Base-by-base conservation (phyloP, 2,113 vertebrate species). In the Scopus umbretta region DNA sequence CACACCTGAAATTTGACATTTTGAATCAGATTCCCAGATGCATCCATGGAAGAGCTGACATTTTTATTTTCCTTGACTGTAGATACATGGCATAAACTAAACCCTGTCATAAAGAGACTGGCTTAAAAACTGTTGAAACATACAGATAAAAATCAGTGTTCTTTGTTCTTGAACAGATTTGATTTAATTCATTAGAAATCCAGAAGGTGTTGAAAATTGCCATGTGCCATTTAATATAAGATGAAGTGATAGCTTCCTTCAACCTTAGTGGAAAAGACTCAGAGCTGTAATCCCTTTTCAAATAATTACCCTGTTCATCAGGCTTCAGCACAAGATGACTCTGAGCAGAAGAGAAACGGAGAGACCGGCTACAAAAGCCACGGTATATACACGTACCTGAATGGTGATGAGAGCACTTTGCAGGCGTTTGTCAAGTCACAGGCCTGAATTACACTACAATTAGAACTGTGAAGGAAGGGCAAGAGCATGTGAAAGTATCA, bases 231-330 rank as follows among this genome's bases (percentile, higher is more conserved):
- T 96, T 88, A 84, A 89, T 52, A 47, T 10, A 61, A 3, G 3
- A 94, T 56, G 86, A 94, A 95, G 59, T 65, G 94, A 96, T 62
- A 90, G 43, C 72, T 86, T 94, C 86, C 80, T 92, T 84, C 88
- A 90, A 68, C 70, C 86, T 94, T 86, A 75, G 47, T 85, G 56
- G 42, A 91, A 95, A 93, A 91, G 73, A 93, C 42, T 59, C 91
- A 92, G 49, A 95, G 83, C 47, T 81, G 55, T 56, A 95, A 92
- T 93, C 40, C 65, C 91, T 95, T 84, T 86, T 65, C 72, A 88
- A 75, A 78, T 95, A 94, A 95, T 89, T 87, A 93, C 30, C 42
- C 55, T 74, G 75, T 42, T 96, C 68, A 88, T 89, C 66, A 94
- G 56, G 53, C 43, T 91, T 74, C 83, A 89, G 83, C 72, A 72